These are phyloP conservation scores for Zaprionus camerounensis DNA, from an alignment of 1,140 invertebrate genomes.

Conservation along the genomic window DNA sequence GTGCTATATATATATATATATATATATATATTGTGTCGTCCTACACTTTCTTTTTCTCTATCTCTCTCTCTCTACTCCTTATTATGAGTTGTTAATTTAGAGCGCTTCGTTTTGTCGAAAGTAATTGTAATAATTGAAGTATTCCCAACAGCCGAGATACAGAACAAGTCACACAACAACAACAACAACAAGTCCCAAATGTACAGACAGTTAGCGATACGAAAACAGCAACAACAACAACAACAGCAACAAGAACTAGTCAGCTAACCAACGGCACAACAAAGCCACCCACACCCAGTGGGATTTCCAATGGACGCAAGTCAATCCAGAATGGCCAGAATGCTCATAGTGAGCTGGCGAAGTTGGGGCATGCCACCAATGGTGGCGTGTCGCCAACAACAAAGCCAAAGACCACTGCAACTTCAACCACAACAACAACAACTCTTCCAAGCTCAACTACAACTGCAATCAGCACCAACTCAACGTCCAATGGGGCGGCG, in stretches of 20 bases:
- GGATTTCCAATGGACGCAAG: constrained; percentile 10
- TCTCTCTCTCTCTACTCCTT: constrained; percentile 12
- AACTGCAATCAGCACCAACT: constrained; percentile 28
- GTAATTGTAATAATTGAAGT: constrained; percentile 66
- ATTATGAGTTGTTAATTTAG: constrained; percentile 42
- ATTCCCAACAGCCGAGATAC: constrained; percentile 80
- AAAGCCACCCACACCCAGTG: constrained; percentile 25
- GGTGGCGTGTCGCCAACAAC: constrained; percentile 23
- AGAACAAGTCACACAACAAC: constrained; percentile 71
- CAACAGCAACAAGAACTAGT: constrained; percentile 44
- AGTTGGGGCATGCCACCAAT: constrained; percentile 12
- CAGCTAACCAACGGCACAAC: constrained; percentile 35
- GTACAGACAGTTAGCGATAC: constrained; percentile 47
- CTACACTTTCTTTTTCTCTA: background rate
- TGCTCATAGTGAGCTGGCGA: constrained; percentile 23
- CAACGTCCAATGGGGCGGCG: constrained; percentile 68
- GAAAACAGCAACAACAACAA: background rate
- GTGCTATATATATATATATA: constrained; percentile 13
- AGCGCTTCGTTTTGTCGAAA: constrained; percentile 46
- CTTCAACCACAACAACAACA: constrained; percentile 30
- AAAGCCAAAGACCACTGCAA: constrained; percentile 32
- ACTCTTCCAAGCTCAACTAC: constrained; percentile 1
- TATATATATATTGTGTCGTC: constrained; percentile 16
- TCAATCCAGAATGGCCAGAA: constrained; percentile 35
- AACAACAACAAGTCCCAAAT: constrained; percentile 19